Conservation (phyloP, 2,888 invertebrate species). For the Brenthis hecate region DNA sequence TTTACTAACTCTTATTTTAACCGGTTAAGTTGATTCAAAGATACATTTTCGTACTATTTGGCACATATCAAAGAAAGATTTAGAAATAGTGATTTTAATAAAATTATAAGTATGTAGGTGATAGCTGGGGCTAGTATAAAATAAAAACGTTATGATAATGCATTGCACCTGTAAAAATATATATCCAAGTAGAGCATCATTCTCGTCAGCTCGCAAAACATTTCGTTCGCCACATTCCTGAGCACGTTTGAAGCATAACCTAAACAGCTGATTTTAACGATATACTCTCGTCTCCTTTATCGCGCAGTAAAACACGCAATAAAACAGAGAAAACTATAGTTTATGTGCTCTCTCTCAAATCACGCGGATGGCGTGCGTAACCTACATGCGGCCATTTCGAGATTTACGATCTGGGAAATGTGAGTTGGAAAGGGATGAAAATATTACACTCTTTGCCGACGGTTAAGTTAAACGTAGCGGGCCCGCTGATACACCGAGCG, state of each 20-base stretch:
- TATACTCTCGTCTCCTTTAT: slow-evolving; percentile 80
- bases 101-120: too few relatives aligned
- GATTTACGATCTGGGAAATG: slow-evolving; percentile 84
- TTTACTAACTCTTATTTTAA: too few relatives aligned
- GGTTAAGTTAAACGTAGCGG: slow-evolving; percentile 67
- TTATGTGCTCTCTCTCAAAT: slow-evolving; percentile 77
- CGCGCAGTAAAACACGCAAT: slow-evolving; percentile 76
- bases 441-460: slow-evolving; percentile 76
- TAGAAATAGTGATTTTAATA: too few relatives aligned
- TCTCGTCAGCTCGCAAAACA: slow-evolving; percentile 61
- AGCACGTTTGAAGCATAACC: slow-evolving; percentile 81
- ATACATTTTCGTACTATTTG: too few relatives aligned
- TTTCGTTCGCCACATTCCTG: slow-evolving; percentile 80
- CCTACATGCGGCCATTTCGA: slow-evolving; percentile 84
- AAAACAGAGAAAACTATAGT: slow-evolving; percentile 82
- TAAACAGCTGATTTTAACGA: slow-evolving; percentile 81
- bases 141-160: not conserved
- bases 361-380: slow-evolving; percentile 81
- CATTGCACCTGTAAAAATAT: not conserved
- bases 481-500: slow-evolving; percentile 66
- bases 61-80: too few relatives aligned
- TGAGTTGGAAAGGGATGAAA: slow-evolving; percentile 80
- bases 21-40: too few relatives aligned
- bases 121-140: too few relatives aligned
- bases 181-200: slow-evolving; percentile 65